These are phyloP conservation scores for Nibea coibor DNA, from an alignment of 2,113 vertebrate species.

Conservation along the genomic window DNA sequence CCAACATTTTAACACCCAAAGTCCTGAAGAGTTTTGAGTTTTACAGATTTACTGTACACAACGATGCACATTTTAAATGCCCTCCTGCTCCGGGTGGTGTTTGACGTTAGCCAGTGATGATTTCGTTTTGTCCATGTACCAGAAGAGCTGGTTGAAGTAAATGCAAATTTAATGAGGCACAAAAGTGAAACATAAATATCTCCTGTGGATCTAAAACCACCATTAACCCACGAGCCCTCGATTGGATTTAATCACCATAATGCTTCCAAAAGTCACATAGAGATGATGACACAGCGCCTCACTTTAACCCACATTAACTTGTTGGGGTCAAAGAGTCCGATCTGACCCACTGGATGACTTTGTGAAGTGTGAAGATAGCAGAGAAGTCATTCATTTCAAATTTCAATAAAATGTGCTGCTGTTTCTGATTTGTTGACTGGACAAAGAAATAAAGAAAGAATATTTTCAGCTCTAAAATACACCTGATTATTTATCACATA, in stretches of 20 bases:
- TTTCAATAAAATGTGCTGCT: too few relatives aligned
- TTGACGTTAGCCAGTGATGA: neutral
- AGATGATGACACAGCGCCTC: neutral
- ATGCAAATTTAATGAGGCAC: neutral
- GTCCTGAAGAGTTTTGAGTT: neutral
- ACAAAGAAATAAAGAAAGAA: too few relatives aligned
- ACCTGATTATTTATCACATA: too few relatives aligned
- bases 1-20: too few relatives aligned
- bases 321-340: neutral
- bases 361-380: too few relatives aligned
- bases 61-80: neutral
- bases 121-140: neutral
- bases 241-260: too few relatives aligned
- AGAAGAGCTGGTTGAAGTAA: neutral
- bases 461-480: too few relatives aligned
- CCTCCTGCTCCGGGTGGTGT: neutral
- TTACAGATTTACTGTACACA: neutral
- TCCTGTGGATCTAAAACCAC: neutral
- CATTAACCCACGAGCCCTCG: neutral
- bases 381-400: too few relatives aligned
- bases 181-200: neutral
- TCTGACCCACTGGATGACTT: too few relatives aligned
- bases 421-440: too few relatives aligned
- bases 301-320: neutral
- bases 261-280: neutral